These are phyloP conservation scores for Prorops nasuta DNA, from an alignment of 1,140 invertebrate genomes.

Conservation along the genomic window DNA sequence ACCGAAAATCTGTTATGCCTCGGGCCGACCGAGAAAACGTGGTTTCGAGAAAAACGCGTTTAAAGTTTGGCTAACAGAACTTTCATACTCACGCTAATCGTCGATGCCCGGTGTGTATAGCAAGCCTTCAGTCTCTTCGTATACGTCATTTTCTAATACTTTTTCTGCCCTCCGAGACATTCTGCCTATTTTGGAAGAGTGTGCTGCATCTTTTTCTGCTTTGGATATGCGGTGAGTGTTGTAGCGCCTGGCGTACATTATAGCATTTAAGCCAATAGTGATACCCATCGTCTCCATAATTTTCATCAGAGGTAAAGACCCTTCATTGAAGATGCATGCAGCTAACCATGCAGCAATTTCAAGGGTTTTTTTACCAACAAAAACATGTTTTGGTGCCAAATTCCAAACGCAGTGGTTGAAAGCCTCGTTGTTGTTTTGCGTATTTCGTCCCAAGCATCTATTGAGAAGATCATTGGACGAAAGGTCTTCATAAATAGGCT, in stretches of 20 bases:
- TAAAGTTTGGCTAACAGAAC: slow-evolving; percentile 8
- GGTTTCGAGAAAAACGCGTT: slow-evolving; percentile 13
- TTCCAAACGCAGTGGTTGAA: slow-evolving; percentile 20
- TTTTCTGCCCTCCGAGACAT: not conserved
- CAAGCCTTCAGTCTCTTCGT: not conserved
- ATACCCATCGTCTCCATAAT: slow-evolving; percentile 17
- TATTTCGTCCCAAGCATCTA: slow-evolving; percentile 19
- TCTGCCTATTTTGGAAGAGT: not conserved
- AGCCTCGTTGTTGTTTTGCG: slow-evolving; percentile 27
- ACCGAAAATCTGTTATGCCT: not conserved
- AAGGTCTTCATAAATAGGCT: not conserved
- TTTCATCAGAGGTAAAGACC: slow-evolving; percentile 15
- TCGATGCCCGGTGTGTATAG: not conserved
- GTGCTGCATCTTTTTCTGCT: slow-evolving; percentile 4
- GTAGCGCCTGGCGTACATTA: not conserved
- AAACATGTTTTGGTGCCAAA: slow-evolving; percentile 17
- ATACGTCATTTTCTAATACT: not conserved
- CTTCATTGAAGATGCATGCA: slow-evolving; percentile 21
- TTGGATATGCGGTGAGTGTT: slow-evolving; percentile 4
- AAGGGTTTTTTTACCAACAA: slow-evolving; percentile 12
- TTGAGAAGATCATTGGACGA: slow-evolving; percentile 14
- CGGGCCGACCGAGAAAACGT: not conserved
- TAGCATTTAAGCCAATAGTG: slow-evolving; percentile 7
- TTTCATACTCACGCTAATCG: slow-evolving; percentile 3
- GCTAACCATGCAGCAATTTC: slow-evolving; percentile 13